Evolutionary conservation across 2,888 invertebrate species (phyloP), one percentile per base, ranked within the genome.

Genomic region (Epinotia ramella): DNA sequence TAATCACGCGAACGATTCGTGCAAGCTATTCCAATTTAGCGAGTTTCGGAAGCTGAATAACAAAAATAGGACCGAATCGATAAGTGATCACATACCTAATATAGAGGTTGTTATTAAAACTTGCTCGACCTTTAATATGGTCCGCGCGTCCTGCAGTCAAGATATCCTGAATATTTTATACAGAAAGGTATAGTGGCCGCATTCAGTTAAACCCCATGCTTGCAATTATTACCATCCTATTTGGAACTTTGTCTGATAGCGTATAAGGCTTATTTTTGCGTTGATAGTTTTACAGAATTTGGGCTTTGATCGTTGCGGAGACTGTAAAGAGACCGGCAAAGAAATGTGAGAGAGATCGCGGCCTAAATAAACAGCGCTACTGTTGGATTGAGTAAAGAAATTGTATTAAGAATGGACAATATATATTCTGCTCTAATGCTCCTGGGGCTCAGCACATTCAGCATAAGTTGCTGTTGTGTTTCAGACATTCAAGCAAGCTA

Each of bases 91-190:
- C 74, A 75, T 66, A 28, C 24, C 24, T 28, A 75, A 66, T 66
- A 56, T 75, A 66, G 65, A 75, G 70, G 70, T 44, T 75, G 60
- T 75, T 75, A 75, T 75, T 75, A 75, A 75, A 71, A 75, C 75
- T 75, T 60, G 65, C 44, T 71, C 70, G 84, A 82, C 86, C 86
- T 85, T 88, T 89, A 90, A 90, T 89, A 89, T 88, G 87, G 86
- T 86, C 87, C 81, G 82, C 81, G 82, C 85, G 85, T 84, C 83
- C 79, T 83, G 81, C 85, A 89, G 87, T 87, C 87, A 88, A 90
- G 90, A 89, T 91, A 90, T 90, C 89, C 86, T 89, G 89, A 91
- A 94, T 93, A 94, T 93, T 93, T 92, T 91, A 93, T 91, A 89
- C 84, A 86, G 86, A 82, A 86, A 91, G 91, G 91, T 90, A 90